phyloP scores from a whole-genome alignment of 1,140 invertebrate species.

The Drosophila watanabei region DNA sequence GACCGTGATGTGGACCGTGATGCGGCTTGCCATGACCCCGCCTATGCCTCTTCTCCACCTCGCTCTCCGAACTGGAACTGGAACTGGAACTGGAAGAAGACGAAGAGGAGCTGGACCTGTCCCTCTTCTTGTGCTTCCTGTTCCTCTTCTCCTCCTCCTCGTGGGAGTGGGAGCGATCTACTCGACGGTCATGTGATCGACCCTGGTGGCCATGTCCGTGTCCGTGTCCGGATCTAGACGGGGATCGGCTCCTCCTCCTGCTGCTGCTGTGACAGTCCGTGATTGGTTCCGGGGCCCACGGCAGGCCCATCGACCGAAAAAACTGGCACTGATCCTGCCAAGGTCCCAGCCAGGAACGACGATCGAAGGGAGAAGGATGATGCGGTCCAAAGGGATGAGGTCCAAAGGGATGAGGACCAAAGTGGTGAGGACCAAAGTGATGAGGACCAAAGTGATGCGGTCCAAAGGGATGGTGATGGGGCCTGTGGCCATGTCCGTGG shows the following conservation, averaged over 20 bases:
- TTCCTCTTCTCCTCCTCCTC: neutral
- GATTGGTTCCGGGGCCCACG: conserved; percentile 50
- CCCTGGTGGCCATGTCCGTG: conserved; percentile 59
- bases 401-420: conserved; percentile 39
- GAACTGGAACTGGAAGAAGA: conserved; percentile 22
- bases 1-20: conserved; percentile 3
- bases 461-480: conserved; percentile 10
- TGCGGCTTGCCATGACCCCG: neutral
- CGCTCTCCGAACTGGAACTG: conserved; percentile 36
- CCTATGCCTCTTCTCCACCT: conserved; percentile 3
- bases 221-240: conserved; percentile 54
- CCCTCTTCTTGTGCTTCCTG: conserved; percentile 15
- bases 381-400: conserved; percentile 24
- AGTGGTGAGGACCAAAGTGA: conserved; percentile 40
- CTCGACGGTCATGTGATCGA: conserved; percentile 53
- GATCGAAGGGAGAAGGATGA: conserved; percentile 7
- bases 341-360: conserved; percentile 18
- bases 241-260: conserved; percentile 32
- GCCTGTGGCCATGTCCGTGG: conserved; percentile 16
- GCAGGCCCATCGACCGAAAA: conserved; percentile 69
- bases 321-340: conserved; percentile 54
- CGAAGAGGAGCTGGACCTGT: conserved; percentile 39
- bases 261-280: conserved; percentile 34
- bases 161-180: conserved; percentile 39
- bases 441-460: conserved; percentile 39